These are phyloP conservation scores for Todiramphus chloris DNA, from an alignment of 2,113 vertebrate species.

Conservation along the genomic window DNA sequence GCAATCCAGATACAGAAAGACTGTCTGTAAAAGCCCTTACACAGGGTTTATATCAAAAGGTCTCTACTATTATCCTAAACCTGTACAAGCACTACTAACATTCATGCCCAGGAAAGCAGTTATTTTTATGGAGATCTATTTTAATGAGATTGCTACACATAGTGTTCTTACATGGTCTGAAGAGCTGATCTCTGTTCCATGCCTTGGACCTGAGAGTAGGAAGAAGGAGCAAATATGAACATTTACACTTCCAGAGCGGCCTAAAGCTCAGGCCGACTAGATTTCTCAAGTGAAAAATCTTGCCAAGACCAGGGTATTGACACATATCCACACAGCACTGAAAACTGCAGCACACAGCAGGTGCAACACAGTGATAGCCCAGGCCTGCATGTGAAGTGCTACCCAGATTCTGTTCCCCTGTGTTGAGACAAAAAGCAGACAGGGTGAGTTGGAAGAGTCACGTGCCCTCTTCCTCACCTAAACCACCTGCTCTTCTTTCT, in stretches of 20 bases:
- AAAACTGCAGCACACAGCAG: not conserved
- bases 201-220: not conserved
- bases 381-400: not conserved
- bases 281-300: not conserved
- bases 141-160: not conserved
- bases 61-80: not conserved
- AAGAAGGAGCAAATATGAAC: not conserved
- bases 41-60: not conserved
- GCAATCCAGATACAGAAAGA: not conserved
- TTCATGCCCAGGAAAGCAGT: not conserved
- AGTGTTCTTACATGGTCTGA: not conserved
- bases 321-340: not conserved
- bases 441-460: not conserved
- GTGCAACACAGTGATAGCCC: not conserved
- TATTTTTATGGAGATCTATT: conserved; percentile 4
- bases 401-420: not conserved
- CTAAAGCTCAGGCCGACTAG: not conserved
- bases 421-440: not conserved
- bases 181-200: conserved; percentile 5
- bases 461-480: not conserved
- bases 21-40: not conserved
- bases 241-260: not conserved
- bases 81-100: not conserved
- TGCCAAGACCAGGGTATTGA: not conserved
- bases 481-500: not conserved